A percentile compares a stretch with the other conserved stretches of the same genome.
These are phyloP conservation scores for Xiphophorus hellerii DNA, from an alignment of 2,113 vertebrate species.

Conservation along the genomic window DNA sequence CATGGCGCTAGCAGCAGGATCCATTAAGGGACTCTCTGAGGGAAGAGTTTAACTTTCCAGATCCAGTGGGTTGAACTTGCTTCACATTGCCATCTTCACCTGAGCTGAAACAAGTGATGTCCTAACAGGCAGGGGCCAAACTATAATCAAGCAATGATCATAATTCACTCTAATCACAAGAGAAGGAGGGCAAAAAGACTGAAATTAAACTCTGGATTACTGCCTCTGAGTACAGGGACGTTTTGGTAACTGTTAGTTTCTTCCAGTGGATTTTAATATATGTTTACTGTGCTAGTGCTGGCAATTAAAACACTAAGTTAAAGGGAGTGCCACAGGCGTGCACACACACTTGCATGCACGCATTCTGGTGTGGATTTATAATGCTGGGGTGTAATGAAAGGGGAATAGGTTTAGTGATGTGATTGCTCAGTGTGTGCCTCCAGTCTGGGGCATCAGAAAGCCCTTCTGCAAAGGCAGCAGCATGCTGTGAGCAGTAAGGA, in stretches of 20 bases:
- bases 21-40: conserved; percentile 29
- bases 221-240: conserved; percentile 54
- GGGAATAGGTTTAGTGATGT: conserved; percentile 40
- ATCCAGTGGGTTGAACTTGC: conserved; percentile 32
- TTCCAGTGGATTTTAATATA: conserved; percentile 57
- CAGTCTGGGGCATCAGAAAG: conserved; percentile 55
- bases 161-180: conserved; percentile 85
- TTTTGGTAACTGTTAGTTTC: conserved; percentile 61
- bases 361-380: conserved; percentile 46
- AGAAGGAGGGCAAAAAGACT: conserved; percentile 68
- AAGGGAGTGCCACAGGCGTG: conserved; percentile 53
- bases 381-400: conserved; percentile 54
- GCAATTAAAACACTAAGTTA: conserved; percentile 63
- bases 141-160: conserved; percentile 84
- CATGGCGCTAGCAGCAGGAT: conserved; percentile 5
- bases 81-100: conserved; percentile 44
- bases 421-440: conserved; percentile 58
- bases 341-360: conserved; percentile 16
- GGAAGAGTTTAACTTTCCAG: conserved; percentile 28
- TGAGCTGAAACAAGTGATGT: conserved; percentile 60
- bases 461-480: conserved; percentile 61
- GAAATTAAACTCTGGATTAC: conserved; percentile 70
- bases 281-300: conserved; percentile 50
- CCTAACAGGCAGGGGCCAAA: conserved; percentile 73
- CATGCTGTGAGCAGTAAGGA: conserved; percentile 58